Evolutionary conservation across 2,797 vertebrate species (phyloP), one percentile per base, ranked within the genome.

Genomic region (Sus cebifrons): DNA sequence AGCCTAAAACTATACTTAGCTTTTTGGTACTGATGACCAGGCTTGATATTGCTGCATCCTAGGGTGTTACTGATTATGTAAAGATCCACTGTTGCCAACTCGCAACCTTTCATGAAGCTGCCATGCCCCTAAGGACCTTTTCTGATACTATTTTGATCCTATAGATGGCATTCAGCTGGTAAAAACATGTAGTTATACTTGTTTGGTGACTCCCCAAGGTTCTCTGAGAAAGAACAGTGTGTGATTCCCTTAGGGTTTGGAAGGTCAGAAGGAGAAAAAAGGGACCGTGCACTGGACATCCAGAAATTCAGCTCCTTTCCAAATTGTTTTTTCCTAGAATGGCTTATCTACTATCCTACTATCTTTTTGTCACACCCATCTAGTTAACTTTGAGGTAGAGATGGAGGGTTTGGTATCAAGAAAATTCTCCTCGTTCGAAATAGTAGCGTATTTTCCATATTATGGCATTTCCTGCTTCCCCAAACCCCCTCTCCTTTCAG

Each of bases 281-380:
- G 62, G 11, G 9, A 36, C 2, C 16, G 18, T 27, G 3, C 0
- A 36, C 0, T 13, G 44, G 23, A 13, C 25, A 29, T 5, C 32
- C 6, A 49, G n/a, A 74, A 71, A 86, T 84, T 70, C 25, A 89
- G 11, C 18, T 70, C 5, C 36, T 92, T 83, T 78, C 17, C 16
- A 21, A 71, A 52, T 62, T 21, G 1, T 6, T n/a, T 56, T 68
- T 70, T 58, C 25, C 52, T 82, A 56, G 3, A 58, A 49, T 32
- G 4, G 4, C 32, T 3, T 52, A 3, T 77, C 5, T 77, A 18
- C 7, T 44, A 1, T 56, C 5, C 32, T n/a, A 58, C 21, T 91
- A 52, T 49, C 32, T 84, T 84, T 89, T 90, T 21, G 20, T 56
- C 20, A 74, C 27, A 90, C 4, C 2, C 0, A 21, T 70, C 17